Base-by-base conservation (phyloP, 2,888 invertebrate genomes). In the Mythimna lalbum region DNA sequence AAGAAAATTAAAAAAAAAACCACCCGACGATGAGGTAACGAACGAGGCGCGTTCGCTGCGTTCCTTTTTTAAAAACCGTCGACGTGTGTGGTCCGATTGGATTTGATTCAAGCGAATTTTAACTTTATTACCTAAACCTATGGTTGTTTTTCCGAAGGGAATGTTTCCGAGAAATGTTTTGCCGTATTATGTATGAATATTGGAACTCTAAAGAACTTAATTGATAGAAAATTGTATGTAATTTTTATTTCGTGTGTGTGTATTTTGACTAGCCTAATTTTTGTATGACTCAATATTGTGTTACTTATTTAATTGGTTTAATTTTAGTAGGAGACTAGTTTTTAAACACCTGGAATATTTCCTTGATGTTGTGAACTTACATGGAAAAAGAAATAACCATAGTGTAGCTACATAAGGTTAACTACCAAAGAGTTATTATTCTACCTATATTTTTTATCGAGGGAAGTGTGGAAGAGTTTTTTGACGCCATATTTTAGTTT, bases 21-120 rank as follows among this genome's bases (percentile, higher is more conserved):
- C 79, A 93, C 87, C 90, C 92, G 91, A 92, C 93, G 95, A 95
- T 95, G 95, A 95, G 94, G 95, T 94, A 95, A 95, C 95, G 95
- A 95, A 94, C 94, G 94, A 93, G 93, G 94, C 94, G 93, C 94
- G 93, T 93, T 94, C 93, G 88, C 92, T 88, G 93, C 93, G 93
- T 95, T 95, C 94, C 91, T 95, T 95, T 95, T 95, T 95, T 93
- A 93, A 94, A 94, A 92, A 88, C 89, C 89, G 87, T 85, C 94
- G 89, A 91, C 95, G 95, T 95, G 95, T 95, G 95, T 95, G 95
- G 95, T 95, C 95, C 91, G 84, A 78, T 69, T 53, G 73, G 14
- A 21, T 61, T 59, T 21, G 31, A 59, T 33, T 74, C 66, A 62
- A 59, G 19, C 6, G 6, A 62, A 39, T 27, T 61, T 71, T 9